A percentile compares a stretch with the other conserved stretches of the same genome.
Conservation (phyloP, 2,888 invertebrate species). For the Lasioglossum oenotherae region DNA sequence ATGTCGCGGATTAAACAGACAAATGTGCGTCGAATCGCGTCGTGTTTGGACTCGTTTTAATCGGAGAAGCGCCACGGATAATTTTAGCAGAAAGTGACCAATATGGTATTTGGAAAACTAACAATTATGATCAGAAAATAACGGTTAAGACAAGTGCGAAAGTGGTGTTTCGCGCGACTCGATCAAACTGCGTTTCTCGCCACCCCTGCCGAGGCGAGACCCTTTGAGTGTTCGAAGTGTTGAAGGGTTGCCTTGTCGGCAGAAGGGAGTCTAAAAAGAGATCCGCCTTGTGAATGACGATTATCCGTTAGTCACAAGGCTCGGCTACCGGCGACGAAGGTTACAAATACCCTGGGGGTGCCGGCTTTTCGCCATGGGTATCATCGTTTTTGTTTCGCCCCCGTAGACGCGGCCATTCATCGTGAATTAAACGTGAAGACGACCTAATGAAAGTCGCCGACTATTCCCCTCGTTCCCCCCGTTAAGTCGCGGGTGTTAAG, state of each 20-base stretch:
- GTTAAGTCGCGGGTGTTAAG: not conserved
- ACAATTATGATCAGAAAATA: too few species aligned
- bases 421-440: conserved; percentile 76
- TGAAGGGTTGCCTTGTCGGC: conserved; percentile 31
- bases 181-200: conserved; percentile 47
- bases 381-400: conserved; percentile 51
- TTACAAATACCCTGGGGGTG: conserved; percentile 60
- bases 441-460: conserved; percentile 72
- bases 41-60: not conserved
- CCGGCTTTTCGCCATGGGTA: conserved; percentile 37
- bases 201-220: conserved; percentile 10
- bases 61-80: not conserved
- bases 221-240: conserved; percentile 38
- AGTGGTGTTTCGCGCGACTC: conserved; percentile 20
- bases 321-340: conserved; percentile 45
- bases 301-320: conserved; percentile 64
- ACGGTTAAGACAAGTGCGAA: too few species aligned
- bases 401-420: conserved; percentile 63
- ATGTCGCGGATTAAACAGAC: not conserved
- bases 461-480: conserved; percentile 45
- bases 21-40: not conserved
- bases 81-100: too few species aligned
- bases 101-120: too few species aligned
- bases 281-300: conserved; percentile 58
- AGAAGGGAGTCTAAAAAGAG: conserved; percentile 44